Percentiles rank a stretch among this genome's conserved stretches.
phyloP scores from a whole-genome alignment of 2,888 invertebrate genomes.

The Noctua comes region DNA sequence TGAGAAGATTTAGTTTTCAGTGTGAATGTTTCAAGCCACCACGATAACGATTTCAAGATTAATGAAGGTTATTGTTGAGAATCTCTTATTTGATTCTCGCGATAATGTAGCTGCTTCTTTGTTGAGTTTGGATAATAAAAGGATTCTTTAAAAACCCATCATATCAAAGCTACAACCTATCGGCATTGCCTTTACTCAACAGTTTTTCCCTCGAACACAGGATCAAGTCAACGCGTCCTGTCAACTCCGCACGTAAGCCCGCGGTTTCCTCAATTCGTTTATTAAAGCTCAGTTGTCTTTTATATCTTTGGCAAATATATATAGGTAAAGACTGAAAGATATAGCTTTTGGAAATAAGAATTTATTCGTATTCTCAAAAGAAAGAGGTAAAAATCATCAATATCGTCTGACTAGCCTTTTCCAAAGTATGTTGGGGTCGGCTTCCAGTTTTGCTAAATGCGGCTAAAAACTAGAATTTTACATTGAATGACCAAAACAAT shows the following conservation, averaged over 20 bases:
- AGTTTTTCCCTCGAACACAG: neutral
- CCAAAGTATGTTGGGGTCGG: neutral
- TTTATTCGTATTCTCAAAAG: neutral
- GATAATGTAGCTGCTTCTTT: neutral
- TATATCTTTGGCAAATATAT: neutral
- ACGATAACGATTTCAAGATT: neutral
- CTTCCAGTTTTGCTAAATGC: neutral
- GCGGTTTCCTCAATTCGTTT: neutral
- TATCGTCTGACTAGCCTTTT: neutral
- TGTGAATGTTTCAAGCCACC: neutral
- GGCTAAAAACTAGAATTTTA: neutral
- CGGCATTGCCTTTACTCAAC: no score
- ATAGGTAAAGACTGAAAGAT: neutral
- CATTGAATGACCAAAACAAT: neutral
- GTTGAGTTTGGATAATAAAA: neutral
- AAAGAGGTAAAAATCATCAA: neutral
- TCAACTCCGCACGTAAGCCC: neutral
- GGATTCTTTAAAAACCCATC: neutral
- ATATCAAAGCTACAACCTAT: neutral
- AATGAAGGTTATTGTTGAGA: neutral
- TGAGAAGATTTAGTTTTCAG: neutral
- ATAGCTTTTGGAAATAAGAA: neutral
- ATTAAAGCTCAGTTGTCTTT: neutral
- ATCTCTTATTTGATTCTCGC: neutral
- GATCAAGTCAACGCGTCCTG: conserved; percentile 2